Percentiles rank a stretch among this genome's conserved stretches.
Evolutionary conservation across 1,140 invertebrate species (phyloP).

Genomic region (Mylabris phalerata): DNA sequence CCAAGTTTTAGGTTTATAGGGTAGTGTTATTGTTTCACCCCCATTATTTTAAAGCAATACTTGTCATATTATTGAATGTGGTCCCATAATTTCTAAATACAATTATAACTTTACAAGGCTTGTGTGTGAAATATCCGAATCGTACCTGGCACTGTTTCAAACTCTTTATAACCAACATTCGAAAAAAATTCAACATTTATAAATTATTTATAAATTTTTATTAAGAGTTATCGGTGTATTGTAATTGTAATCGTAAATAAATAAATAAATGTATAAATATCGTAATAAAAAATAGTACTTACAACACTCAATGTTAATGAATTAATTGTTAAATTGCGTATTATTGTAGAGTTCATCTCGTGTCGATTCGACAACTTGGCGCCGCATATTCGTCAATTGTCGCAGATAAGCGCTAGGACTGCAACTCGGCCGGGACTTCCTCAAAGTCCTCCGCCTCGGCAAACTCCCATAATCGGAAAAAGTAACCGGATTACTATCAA

Average conservation of each 20-base stretch:
- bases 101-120: no score
- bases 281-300: conserved; percentile 5
- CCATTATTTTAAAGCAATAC: no score
- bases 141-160: no score
- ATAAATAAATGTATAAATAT: conserved; percentile 15
- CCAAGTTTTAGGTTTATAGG: no score
- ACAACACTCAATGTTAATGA: conserved; percentile 1
- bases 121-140: no score
- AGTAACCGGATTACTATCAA: conserved; percentile 34
- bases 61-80: no score
- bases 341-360: conserved; percentile 28
- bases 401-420: conserved; percentile 38
- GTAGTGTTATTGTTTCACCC: no score
- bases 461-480: conserved; percentile 41
- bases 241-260: background rate
- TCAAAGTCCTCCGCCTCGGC: conserved; percentile 24
- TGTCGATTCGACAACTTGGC: conserved; percentile 34
- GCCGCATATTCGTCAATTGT: conserved; percentile 36
- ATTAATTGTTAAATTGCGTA: background rate
- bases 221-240: no score
- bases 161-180: no score
- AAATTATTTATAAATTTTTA: no score
- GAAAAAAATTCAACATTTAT: no score
- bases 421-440: conserved; percentile 21
- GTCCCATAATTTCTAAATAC: no score